phyloP scores from a whole-genome alignment of 2,797 vertebrate genomes.

The Vireo griseus region DNA sequence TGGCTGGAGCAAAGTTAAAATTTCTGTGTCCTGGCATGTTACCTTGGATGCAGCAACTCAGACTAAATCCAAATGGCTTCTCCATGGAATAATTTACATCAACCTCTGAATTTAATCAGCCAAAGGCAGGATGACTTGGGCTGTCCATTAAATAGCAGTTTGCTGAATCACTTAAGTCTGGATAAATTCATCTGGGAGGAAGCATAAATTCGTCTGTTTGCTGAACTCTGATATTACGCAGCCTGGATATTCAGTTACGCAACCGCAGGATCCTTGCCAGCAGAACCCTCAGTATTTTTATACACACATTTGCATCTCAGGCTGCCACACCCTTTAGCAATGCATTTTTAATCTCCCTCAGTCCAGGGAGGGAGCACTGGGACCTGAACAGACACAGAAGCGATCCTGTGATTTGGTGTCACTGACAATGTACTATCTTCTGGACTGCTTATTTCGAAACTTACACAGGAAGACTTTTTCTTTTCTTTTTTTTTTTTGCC shows the following conservation, averaged over 20 bases:
- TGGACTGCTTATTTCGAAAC: neutral
- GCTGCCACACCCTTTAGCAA: neutral
- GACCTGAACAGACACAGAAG: neutral
- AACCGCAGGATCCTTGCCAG: constrained; percentile 24
- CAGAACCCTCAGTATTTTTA: neutral
- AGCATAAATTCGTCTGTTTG: constrained; percentile 33
- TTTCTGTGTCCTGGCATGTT: neutral
- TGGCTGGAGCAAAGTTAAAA: neutral
- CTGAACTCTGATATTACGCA: constrained; percentile 18
- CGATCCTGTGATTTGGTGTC: neutral
- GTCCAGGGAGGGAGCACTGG: neutral
- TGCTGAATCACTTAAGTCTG: constrained; percentile 33
- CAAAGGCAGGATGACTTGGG: constrained; percentile 11
- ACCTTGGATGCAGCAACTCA: neutral
- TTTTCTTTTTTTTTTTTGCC: neutral
- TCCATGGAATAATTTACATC: constrained; percentile 39
- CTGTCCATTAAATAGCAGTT: constrained; percentile 17
- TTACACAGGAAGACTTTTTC: neutral
- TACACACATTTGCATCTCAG: neutral
- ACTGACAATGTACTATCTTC: neutral
- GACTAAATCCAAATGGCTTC: neutral
- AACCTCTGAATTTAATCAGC: constrained; percentile 7
- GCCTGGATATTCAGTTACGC: constrained; percentile 20
- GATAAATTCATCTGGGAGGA: constrained; percentile 33
- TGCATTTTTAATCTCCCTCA: neutral